These are phyloP conservation scores for Eupithecia insigniata DNA, from an alignment of 2,888 invertebrate genomes.

Conservation along the genomic window DNA sequence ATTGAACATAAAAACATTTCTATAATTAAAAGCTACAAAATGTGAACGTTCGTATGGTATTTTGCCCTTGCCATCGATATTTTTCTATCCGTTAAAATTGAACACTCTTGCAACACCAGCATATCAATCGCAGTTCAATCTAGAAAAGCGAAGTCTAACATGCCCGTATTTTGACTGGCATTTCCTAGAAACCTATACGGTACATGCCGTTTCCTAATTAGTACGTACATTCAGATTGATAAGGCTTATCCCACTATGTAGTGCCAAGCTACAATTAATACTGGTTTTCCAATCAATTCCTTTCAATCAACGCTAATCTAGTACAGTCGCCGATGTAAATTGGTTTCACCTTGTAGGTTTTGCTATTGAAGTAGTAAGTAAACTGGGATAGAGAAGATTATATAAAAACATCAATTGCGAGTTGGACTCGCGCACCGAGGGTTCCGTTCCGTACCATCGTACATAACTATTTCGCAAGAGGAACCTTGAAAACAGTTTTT, in stretches of 20 bases:
- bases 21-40: too few relatives aligned
- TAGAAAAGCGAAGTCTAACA: slow-evolving; percentile 17
- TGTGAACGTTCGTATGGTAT: too few relatives aligned
- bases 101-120: neutral
- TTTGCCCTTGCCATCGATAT: too few relatives aligned
- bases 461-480: too few relatives aligned
- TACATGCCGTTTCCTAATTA: slow-evolving; percentile 34
- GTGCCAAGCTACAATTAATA: slow-evolving; percentile 38
- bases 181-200: slow-evolving; percentile 33
- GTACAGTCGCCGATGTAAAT: slow-evolving; percentile 15
- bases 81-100: too few relatives aligned
- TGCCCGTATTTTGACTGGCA: slow-evolving; percentile 29
- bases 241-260: slow-evolving; percentile 40
- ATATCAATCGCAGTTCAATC: neutral
- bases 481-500: too few relatives aligned
- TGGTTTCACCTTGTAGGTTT: neutral
- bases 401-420: too few relatives aligned
- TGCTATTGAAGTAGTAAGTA: neutral
- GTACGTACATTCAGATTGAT: slow-evolving; percentile 36
- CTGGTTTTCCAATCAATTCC: slow-evolving; percentile 44
- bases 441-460: too few relatives aligned
- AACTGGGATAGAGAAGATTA: too few relatives aligned
- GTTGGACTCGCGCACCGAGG: too few relatives aligned
- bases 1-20: too few relatives aligned
- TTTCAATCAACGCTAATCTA: slow-evolving; percentile 47